Evolutionary conservation across 1,140 invertebrate species (phyloP), one percentile per base, ranked within the genome.

Genomic region (Hetaerina americana): DNA sequence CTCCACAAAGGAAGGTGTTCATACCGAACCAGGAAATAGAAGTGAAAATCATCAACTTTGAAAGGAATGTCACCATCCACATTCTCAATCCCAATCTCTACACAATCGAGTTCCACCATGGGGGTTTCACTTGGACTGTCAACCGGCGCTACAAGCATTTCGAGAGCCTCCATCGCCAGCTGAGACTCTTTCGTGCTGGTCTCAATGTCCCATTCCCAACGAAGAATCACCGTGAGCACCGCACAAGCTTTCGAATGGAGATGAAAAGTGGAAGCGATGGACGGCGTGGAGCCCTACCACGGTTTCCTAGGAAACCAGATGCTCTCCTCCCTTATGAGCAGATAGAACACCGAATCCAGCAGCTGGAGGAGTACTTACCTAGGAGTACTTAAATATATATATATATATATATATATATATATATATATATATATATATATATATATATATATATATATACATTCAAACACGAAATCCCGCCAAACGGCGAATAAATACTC

Each of bases 61-160:
- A 94, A 77, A 83, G 91, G 69, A 91, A 89, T 76, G 84, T 90
- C 0, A 91, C 91, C 0, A 88, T 89, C 18, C 90, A 94, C 83
- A 84, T 93, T 31, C 81, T 94, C 0, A 94, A 92, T 82, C 92
- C 92, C 69, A 93, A 94, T 84, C 82, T 94, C 84, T 95, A 97
- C 77, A 93, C 90, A 68, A 93, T 96, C 74, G 85, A 90, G 76
- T 84, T 96, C 5, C 85, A 84, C 70, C 94, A 97, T 83, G 94
- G 91, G 0, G 86, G 88, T 67, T 95, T 91, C 81, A 82, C 82
- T 3, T 97, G 95, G 95, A 90, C 85, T 18, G 87, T 97, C 40
- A 90, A 90, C 78, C 90, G 91, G 77, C 85, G 94, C 27, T 96
- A 96, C 77, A 96, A 95, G 78, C 92, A 96, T 79, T 92, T 97